Percentiles rank a stretch among this genome's conserved stretches.
These are phyloP conservation scores for Genyomyrus donnyi DNA, from an alignment of 2,113 vertebrate genomes.

Conservation along the genomic window DNA sequence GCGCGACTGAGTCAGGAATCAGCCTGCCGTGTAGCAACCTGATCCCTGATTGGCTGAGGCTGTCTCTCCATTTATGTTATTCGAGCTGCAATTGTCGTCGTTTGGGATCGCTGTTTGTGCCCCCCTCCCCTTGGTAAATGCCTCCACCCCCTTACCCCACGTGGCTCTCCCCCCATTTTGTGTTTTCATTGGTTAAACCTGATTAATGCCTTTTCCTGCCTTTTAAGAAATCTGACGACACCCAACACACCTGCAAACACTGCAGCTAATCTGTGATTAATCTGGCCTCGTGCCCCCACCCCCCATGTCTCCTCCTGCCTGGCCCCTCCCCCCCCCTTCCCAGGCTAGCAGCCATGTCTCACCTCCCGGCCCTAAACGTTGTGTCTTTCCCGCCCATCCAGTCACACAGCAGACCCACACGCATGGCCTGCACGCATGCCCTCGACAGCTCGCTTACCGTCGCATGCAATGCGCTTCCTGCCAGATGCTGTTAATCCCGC, in stretches of 20 bases:
- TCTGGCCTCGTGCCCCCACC: not conserved
- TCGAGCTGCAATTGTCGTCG: not conserved
- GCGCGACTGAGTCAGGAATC: not conserved
- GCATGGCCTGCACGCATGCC: not conserved
- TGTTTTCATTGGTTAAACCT: not conserved
- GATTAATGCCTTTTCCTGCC: not conserved
- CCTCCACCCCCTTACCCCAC: not conserved
- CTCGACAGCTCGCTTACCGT: constrained; percentile 42
- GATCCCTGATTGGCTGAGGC: not conserved
- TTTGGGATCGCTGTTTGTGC: not conserved
- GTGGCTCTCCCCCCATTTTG: not conserved
- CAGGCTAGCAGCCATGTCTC: not conserved
- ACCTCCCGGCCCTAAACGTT: not conserved
- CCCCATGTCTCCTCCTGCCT: not conserved
- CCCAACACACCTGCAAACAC: not conserved
- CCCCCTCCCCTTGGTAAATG: not conserved
- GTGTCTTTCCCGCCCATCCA: not conserved
- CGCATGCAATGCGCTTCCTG: constrained; percentile 38
- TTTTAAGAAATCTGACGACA: not conserved
- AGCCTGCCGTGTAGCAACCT: not conserved
- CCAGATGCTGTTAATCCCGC: constrained; percentile 20
- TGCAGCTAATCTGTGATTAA: not conserved
- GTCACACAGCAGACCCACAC: not conserved
- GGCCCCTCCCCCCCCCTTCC: not conserved
- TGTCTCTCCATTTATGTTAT: not conserved